Evolutionary conservation across 2,888 invertebrate genomes (phyloP), one percentile per base, ranked within the genome.

Genomic region (Autographa gamma): DNA sequence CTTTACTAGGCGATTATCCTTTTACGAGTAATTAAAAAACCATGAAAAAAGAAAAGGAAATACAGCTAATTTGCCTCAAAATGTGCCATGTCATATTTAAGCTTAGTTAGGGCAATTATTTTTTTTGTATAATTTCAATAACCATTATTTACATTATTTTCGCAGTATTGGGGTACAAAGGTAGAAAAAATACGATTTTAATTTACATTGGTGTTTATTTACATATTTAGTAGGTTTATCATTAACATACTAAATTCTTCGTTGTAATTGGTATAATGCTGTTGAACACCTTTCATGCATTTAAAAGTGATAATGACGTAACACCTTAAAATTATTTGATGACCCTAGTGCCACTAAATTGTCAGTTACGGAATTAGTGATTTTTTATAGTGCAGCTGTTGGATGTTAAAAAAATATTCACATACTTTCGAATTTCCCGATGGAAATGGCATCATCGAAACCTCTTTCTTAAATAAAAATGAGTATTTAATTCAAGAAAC

Each of bases 211-310:
- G 54, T 56, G 25, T 56, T 56, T 56, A 56, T 56, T 56, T 56
- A 56, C 25, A 56, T 56, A 56, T 25, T 56, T 25, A 56, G 54
- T 56, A 56, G 25, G 54, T 56, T 25, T 25, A 56, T 25, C 54
- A 56, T 56, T 56, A 56, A 25, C 54, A 56, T 56, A 56, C 54
- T 25, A 19, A 56, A 56, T 56, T 19, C 19, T 25, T 56, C 25
- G 25, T 56, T 19, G 25, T 56, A 25, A 25, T 56, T 56, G 54
- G 25, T 13, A 56, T 25, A 19, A 56, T 25, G 54, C 54, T 56
- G 54, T 56, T 19, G 19, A 56, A 56, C 54, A 56, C 54, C 54
- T 13, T 56, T 56, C 54, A 25, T 56, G 54, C 54, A 19, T 56
- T 19, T 56, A 56, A 56, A 19, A 25, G 11, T 54, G 25, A 56